Conservation (phyloP, 2,113 vertebrate genomes). For the Epinephelus cyanopodus region DNA sequence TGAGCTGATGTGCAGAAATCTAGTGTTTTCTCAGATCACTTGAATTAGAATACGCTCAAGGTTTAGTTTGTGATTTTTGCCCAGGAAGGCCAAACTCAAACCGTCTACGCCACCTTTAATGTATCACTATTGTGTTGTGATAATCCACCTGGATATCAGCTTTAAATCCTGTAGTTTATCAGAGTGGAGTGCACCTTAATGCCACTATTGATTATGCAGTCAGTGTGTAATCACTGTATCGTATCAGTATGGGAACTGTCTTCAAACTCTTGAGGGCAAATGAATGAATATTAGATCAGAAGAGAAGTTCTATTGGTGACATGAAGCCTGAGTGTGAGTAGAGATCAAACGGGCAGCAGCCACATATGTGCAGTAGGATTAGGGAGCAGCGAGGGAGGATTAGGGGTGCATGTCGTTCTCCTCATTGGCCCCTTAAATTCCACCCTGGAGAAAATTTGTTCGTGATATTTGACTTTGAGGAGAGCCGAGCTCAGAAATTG, state of each 20-base stretch:
- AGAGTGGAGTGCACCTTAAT: neutral
- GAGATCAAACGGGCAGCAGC: conserved; percentile 49
- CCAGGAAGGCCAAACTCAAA: too few relatives aligned
- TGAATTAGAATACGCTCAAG: too few relatives aligned
- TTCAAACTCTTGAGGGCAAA: neutral
- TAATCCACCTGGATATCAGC: conserved; percentile 4
- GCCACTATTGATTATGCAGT: neutral
- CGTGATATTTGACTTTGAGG: conserved; percentile 65
- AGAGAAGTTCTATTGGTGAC: neutral
- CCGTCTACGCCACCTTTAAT: too few relatives aligned
- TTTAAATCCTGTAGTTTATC: neutral
- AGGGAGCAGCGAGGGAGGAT: conserved; percentile 53
- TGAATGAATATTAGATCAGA: neutral
- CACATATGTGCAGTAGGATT: conserved; percentile 29
- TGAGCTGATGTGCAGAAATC: too few relatives aligned
- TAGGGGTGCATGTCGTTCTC: conserved; percentile 31
- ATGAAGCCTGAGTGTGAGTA: conserved; percentile 3
- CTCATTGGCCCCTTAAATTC: conserved; percentile 49
- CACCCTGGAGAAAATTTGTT: conserved; percentile 22
- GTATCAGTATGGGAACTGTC: neutral
- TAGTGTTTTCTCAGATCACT: too few relatives aligned
- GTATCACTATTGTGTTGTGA: neutral
- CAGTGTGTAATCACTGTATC: neutral
- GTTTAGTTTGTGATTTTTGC: too few relatives aligned
- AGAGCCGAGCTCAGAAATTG: conserved; percentile 30